phyloP scores from a whole-genome alignment of 30 jellyfish, hydroid and myxozoan genomes.

The Cassiopea xamachana region DNA sequence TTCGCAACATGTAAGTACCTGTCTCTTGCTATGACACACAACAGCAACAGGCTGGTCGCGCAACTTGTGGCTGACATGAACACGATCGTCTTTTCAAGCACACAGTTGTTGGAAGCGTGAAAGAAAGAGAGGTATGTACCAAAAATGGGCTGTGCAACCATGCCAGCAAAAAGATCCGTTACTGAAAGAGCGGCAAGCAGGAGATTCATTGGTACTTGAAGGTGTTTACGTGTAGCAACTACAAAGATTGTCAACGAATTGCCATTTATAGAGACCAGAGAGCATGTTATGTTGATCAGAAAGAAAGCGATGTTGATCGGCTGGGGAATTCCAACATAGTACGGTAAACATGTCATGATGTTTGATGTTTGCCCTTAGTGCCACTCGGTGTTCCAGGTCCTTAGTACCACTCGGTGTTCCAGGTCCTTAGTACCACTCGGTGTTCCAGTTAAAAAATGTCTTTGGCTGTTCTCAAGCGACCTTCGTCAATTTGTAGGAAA shows the following conservation, averaged over 20 bases:
- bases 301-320: slow-evolving; percentile 42
- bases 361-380: background rate
- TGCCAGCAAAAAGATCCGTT: slow-evolving; percentile 51
- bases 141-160: slow-evolving; percentile 53
- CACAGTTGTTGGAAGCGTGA: slow-evolving; percentile 25
- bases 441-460: too few relatives aligned
- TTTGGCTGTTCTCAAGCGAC: too few relatives aligned
- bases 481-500: too few relatives aligned
- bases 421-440: too few relatives aligned
- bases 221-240: background rate
- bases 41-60: slow-evolving; percentile 54
- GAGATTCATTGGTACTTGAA: slow-evolving; percentile 30
- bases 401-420: too few relatives aligned
- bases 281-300: slow-evolving; percentile 29
- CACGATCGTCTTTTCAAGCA: slow-evolving; percentile 45
- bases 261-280: slow-evolving; percentile 24
- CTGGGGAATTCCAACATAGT: slow-evolving; percentile 11
- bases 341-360: slow-evolving; percentile 53
- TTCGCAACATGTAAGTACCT: slow-evolving; percentile 34
- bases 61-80: slow-evolving; percentile 74
- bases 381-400: too few relatives aligned
- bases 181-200: slow-evolving; percentile 31
- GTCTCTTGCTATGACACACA: slow-evolving; percentile 66
- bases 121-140: slow-evolving; percentile 38
- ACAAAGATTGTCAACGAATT: slow-evolving; percentile 35